Conservation (phyloP, 23 tunicate species). For the Halocynthia aurantium region DNA sequence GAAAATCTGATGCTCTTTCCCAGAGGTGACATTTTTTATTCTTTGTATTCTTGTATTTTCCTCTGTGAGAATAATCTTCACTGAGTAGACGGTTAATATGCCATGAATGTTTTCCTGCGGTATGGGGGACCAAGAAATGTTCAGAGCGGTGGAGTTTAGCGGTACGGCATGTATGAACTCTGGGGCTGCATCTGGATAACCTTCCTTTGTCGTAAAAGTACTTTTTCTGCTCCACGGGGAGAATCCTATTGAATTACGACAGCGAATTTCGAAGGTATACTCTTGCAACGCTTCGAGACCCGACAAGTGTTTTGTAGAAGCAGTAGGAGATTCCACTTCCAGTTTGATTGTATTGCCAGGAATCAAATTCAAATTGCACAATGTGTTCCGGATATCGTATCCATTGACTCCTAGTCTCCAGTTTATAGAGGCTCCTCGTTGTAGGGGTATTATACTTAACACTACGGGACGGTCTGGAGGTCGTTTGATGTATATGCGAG, state of each 20-base stretch:
- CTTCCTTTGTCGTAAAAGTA: conserved; percentile 6
- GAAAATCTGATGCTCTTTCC: not conserved
- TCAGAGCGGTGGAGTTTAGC: not conserved
- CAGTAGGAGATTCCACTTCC: too few relatives aligned
- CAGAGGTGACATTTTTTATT: not conserved
- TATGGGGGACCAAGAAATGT: conserved; percentile 2
- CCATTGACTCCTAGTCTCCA: not conserved
- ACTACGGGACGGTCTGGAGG: conserved; percentile 10
- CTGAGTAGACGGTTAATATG: not conserved
- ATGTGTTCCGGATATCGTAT: not conserved
- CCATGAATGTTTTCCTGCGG: conserved; percentile 1
- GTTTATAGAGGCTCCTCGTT: not conserved
- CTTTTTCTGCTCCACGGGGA: not conserved
- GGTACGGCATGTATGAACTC: not conserved
- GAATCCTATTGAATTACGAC: conserved; percentile 5
- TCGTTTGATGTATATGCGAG: conserved; percentile 1
- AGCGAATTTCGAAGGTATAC: not conserved
- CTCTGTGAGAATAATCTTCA: not conserved
- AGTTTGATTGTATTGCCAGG: too few relatives aligned
- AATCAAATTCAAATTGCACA: not conserved
- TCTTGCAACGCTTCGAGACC: not conserved
- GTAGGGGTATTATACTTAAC: not conserved
- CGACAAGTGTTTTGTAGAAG: not conserved
- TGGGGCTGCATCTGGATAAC: not conserved
- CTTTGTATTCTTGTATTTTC: not conserved